Evolutionary conservation across 2,113 vertebrate species (phyloP), one percentile per base, ranked within the genome.

Genomic region (Isichthys henryi): DNA sequence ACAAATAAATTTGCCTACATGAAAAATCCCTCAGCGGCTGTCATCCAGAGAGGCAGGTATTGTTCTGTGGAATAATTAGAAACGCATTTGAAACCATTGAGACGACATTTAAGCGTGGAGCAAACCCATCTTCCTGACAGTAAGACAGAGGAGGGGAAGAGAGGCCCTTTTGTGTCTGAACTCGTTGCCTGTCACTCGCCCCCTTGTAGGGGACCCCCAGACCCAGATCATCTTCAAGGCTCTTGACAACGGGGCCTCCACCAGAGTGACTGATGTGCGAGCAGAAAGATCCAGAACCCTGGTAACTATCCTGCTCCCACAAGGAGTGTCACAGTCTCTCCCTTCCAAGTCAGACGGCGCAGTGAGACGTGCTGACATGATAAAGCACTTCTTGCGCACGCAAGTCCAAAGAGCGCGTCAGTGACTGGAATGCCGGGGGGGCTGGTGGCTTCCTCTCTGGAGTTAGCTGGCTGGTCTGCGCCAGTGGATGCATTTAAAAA

Each of bases 251-350:
- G 21, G 39, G 39, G 23, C 35, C 39, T 43, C 31, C 31, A 46
- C 21, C 23, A 43, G 56, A 49, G 45, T 52, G 48, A 49, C 48
- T n/a, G 48, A 21, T 70, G n/a, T 52, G 35, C 9, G 27, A 49
- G 43, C 19, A 48, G 43, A 70, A 88, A 48, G 87, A 74, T 74
- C 87, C 66, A 23, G 27, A 52, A 86, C 27, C 88, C 15, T 10
- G 90, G 62, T 13, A 50, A 89, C 91, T 92, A 87, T 66, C 92
- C 45, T 90, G 45, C 91, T 92, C 89, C 31, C 23, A 89, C 6
- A 88, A 56, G 9, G 56, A 89, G 88, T 53, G 23, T 83, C 27
- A 90, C 85, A 90, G 45, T 89, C 86, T 21, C 87, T 88, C 23
- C 35, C 10, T 39, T 10, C 52, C 31, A 11, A 23, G 53, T 21